Percentiles rank a stretch among this genome's conserved stretches.
These are phyloP conservation scores for Neofelis nebulosa DNA, from an alignment of 2,113 vertebrate species.

Conservation along the genomic window DNA sequence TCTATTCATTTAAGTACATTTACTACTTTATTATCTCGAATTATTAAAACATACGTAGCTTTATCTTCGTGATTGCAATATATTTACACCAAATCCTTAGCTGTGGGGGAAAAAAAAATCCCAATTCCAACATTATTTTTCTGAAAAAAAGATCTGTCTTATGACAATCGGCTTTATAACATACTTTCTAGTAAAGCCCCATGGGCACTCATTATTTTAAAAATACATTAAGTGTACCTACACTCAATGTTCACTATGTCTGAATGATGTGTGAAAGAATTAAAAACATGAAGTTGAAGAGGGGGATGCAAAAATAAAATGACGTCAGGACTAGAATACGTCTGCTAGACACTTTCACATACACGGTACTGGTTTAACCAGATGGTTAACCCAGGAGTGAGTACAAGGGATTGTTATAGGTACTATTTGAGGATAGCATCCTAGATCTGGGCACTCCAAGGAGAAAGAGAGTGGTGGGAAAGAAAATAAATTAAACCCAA, in stretches of 20 bases:
- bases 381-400: neutral
- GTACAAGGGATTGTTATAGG: neutral
- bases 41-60: neutral
- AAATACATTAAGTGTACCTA: neutral
- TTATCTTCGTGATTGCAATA: constrained; percentile 25
- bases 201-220: neutral
- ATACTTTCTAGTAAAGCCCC: neutral
- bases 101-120: neutral
- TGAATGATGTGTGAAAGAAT: constrained; percentile 6
- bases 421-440: neutral
- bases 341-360: neutral
- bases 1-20: neutral
- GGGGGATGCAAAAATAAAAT: constrained; percentile 22
- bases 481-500: neutral
- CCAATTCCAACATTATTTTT: constrained; percentile 4
- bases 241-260: neutral
- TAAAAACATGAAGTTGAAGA: neutral
- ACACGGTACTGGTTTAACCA: neutral
- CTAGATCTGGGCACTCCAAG: neutral
- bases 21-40: neutral
- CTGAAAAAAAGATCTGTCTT: neutral
- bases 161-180: neutral
- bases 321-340: neutral
- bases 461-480: neutral
- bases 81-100: neutral